Evolutionary conservation across 2,797 vertebrate genomes (phyloP), one percentile per base, ranked within the genome.

Genomic region (Lepus townsendii): DNA sequence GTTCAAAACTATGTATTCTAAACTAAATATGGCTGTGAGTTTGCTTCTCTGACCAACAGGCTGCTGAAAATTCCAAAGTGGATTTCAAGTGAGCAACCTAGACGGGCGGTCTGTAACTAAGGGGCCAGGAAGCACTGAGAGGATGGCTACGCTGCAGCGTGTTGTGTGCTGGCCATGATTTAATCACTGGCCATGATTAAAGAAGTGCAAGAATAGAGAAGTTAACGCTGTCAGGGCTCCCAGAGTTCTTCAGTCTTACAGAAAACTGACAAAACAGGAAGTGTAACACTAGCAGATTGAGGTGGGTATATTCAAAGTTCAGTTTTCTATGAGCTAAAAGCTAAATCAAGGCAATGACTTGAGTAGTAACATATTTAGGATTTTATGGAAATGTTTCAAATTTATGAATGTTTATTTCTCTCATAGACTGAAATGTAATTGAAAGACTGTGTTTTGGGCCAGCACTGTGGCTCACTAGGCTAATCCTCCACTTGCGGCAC

Each of bases 241-340:
- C 47, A 77, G 17, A 30, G 32, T 68, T 87, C 95, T 93, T 42
- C 27, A 83, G 26, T 71, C n/a, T 84, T 90, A 76, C 0, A 96
- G 72, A 95, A 94, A 94, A 84, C 24, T 93, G 20, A 83, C 76
- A 95, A 95, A 93, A 95, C 62, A 20, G 50, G 42, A 94, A 84
- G 89, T 95, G 32, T 93, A 92, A 95, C 93, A 82, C 60, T 87
- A 80, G 60, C 65, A 96, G 73, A 87, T 95, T 92, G 35, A 78
- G 86, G 69, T 95, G 20, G 35, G 35, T 88, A 66, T 92, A 83
- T 96, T 96, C 94, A 94, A 96, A 96, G 87, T 94, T 96, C 69
- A 84, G 22, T 88, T 94, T 97, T 94, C 77, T 84, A 85, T 60
- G 80, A 95, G 66, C 72, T 94, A 50, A 96, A 95, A 94, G 24